Evolutionary conservation across 2,113 vertebrate genomes (phyloP).

Genomic region (Ptilonorhynchus violaceus): DNA sequence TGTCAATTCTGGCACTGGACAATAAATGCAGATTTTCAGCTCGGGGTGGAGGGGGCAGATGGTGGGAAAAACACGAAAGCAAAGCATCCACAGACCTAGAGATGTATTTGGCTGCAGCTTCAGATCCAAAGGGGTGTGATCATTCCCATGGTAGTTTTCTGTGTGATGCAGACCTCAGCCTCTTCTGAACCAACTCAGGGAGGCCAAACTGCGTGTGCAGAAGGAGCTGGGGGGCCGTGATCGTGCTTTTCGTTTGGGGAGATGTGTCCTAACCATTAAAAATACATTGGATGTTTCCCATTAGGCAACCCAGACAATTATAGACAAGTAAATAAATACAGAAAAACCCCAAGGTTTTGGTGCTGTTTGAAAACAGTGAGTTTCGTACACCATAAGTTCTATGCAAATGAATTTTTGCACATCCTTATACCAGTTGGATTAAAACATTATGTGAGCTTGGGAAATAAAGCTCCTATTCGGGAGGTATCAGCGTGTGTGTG

Average conservation of each 20-base stretch:
- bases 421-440: not conserved
- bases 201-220: accelerated
- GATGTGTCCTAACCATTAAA: not conserved
- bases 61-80: accelerated
- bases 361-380: not conserved
- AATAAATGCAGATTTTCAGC: not conserved
- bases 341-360: not conserved
- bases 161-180: not conserved
- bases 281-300: accelerated
- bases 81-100: not conserved
- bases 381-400: not conserved
- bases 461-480: not conserved
- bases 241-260: not conserved
- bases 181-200: not conserved
- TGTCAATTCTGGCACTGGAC: not conserved
- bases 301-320: not conserved
- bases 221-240: not conserved
- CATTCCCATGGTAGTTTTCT: not conserved
- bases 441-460: not conserved
- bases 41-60: not conserved
- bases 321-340: not conserved
- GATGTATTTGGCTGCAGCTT: not conserved
- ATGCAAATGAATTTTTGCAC: not conserved
- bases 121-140: accelerated
- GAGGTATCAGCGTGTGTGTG: not conserved